Conservation (phyloP, 2,797 vertebrate species). For the Sebastiscus tertius region DNA sequence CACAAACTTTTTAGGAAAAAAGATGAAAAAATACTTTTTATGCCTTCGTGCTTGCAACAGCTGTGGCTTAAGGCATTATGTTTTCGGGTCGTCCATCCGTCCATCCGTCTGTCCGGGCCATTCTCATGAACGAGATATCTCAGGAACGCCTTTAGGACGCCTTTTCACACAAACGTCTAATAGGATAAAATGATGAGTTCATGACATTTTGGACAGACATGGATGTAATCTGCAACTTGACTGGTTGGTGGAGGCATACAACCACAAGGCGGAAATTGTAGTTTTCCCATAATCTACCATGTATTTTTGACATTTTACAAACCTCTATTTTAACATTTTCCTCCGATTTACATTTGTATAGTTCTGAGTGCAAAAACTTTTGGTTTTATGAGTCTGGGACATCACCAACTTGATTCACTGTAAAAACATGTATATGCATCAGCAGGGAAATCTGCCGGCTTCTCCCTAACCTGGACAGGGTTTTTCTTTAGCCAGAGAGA, state of each 20-base stretch:
- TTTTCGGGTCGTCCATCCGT: not conserved
- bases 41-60: not conserved
- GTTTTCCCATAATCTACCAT: not conserved
- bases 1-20: not conserved
- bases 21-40: not conserved
- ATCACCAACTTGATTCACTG: not conserved
- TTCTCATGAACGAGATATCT: not conserved
- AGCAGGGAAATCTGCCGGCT: constrained; percentile 28
- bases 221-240: not conserved
- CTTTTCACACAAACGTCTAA: not conserved
- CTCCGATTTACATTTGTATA: not conserved
- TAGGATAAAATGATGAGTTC: not conserved
- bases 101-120: not conserved
- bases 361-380: not conserved
- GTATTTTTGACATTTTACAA: not conserved
- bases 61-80: not conserved
- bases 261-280: not conserved
- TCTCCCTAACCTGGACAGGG: not conserved
- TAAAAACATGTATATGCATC: constrained; percentile 9
- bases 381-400: not conserved
- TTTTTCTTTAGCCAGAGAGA: not conserved
- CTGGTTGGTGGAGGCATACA: not conserved
- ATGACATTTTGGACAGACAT: not conserved
- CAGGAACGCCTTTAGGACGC: not conserved
- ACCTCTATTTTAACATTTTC: not conserved